A percentile compares a stretch with the other conserved stretches of the same genome.
Evolutionary conservation across 2,797 vertebrate genomes (phyloP).

Genomic region (Avahi laniger): DNA sequence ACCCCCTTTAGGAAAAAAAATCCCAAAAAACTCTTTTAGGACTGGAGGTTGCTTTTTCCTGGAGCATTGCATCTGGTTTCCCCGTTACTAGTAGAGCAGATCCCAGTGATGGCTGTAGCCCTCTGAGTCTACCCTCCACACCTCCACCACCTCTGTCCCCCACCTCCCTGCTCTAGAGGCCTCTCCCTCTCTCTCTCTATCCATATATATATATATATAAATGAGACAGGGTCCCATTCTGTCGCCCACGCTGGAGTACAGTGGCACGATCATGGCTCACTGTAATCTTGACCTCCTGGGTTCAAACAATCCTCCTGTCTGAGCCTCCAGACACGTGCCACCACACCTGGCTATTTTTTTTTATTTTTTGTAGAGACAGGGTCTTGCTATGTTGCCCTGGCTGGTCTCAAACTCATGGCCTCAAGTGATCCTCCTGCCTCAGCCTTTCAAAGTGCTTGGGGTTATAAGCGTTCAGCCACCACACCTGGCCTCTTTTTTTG

Average conservation of each 20-base stretch:
- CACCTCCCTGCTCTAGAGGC: not conserved
- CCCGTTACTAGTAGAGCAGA: not conserved
- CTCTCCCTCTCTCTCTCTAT: not conserved
- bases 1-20: not conserved
- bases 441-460: not conserved
- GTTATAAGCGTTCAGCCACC: not conserved
- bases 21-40: not conserved
- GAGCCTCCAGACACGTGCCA: not conserved
- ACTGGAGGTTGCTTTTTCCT: not conserved
- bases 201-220: too few relatives aligned
- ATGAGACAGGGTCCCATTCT: not conserved
- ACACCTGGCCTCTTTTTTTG: not conserved
- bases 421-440: not conserved
- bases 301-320: not conserved
- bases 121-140: not conserved
- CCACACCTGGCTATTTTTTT: not conserved
- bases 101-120: not conserved
- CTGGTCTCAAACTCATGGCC: not conserved
- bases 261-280: not conserved
- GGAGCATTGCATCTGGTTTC: not conserved
- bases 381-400: not conserved
- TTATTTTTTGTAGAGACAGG: not conserved
- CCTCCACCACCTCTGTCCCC: not conserved
- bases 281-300: not conserved
- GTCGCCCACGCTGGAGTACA: not conserved